These are phyloP conservation scores for Gobio gobio DNA, from an alignment of 2,113 vertebrate species.

Conservation along the genomic window DNA sequence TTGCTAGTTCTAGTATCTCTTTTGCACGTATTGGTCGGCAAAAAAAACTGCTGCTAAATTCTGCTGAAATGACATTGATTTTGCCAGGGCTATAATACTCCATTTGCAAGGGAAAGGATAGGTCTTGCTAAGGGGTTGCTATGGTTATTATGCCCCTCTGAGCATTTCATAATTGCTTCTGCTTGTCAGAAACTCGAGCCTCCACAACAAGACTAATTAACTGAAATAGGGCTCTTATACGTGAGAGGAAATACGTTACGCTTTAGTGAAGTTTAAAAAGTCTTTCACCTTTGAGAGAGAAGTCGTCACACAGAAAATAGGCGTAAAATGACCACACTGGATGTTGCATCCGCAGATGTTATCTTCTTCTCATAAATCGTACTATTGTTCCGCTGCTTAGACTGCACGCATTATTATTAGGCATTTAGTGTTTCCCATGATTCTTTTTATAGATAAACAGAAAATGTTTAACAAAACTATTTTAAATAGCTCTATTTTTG, in stretches of 20 bases:
- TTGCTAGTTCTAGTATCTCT: not conserved
- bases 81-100: not conserved
- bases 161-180: slow-evolving; percentile 64
- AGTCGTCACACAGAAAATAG: not conserved
- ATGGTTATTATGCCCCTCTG: slow-evolving; percentile 66
- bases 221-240: slow-evolving; percentile 48
- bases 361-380: not conserved
- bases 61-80: slow-evolving; percentile 33
- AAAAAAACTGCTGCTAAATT: slow-evolving; percentile 37
- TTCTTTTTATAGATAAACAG: not conserved
- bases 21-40: not conserved
- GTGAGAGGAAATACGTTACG: not conserved
- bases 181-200: slow-evolving; percentile 59
- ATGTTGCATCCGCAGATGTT: not conserved
- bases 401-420: not conserved
- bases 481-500: no score
- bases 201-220: slow-evolving; percentile 68
- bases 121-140: slow-evolving; percentile 61
- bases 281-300: slow-evolving; percentile 1
- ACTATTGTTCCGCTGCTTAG: not conserved
- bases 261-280: not conserved
- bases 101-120: not conserved
- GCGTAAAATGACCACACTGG: not conserved
- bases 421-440: not conserved
- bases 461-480: not conserved